Evolutionary conservation across 1,140 invertebrate species (phyloP).

Genomic region (Holotrichia oblita): DNA sequence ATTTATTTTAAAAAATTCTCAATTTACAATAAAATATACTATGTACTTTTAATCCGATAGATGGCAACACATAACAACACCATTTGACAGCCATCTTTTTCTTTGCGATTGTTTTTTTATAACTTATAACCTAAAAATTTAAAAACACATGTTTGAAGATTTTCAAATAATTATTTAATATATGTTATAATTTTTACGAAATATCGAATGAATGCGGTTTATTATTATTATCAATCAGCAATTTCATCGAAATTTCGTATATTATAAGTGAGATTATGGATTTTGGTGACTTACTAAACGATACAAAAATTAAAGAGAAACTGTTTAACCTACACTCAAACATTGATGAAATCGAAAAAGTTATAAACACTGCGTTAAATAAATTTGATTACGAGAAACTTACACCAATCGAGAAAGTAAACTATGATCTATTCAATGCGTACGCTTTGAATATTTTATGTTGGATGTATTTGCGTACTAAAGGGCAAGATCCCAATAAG

Average conservation of each 20-base stretch:
- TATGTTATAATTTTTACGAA: too few species aligned
- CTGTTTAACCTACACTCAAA: constrained; percentile 63
- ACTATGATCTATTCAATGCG: constrained; percentile 68
- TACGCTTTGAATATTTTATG: constrained; percentile 68
- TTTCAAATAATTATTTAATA: too few species aligned
- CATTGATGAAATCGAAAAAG: constrained; percentile 63
- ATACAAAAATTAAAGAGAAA: constrained; percentile 63
- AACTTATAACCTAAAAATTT: too few species aligned
- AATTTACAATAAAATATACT: too few species aligned
- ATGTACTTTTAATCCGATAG: too few species aligned
- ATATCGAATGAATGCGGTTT: too few species aligned
- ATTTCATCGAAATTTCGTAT: background rate
- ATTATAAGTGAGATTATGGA: constrained; percentile 52
- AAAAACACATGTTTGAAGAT: too few species aligned
- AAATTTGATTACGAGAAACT: constrained; percentile 59
- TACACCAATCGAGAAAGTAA: constrained; percentile 65
- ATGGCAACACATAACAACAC: too few species aligned
- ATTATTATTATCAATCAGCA: too few species aligned
- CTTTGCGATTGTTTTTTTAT: too few species aligned
- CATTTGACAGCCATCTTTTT: too few species aligned
- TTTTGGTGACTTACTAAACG: constrained; percentile 60
- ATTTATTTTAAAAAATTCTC: too few species aligned
- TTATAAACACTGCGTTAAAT: constrained; percentile 62
- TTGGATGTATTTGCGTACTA: constrained; percentile 68
- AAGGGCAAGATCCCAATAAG: constrained; percentile 66